Conservation (phyloP, 1,140 invertebrate species). For the Metopolophium dirhodum region DNA sequence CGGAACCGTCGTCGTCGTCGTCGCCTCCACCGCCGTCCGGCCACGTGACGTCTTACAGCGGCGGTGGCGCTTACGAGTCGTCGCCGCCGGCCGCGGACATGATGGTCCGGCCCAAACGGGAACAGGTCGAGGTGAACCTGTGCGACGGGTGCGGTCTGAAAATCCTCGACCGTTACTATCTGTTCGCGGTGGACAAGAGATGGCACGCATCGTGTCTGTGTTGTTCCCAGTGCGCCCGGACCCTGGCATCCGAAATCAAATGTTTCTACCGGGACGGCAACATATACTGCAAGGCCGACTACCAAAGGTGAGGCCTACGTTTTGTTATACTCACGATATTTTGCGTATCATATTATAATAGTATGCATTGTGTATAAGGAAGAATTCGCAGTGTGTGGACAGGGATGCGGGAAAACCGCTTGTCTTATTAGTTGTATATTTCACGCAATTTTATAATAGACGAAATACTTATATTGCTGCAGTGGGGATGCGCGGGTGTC, state of each 20-base stretch:
- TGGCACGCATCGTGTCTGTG: constrained; percentile 93
- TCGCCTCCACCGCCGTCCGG: not conserved
- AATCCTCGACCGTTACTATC: constrained; percentile 90
- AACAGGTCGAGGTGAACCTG: constrained; percentile 61
- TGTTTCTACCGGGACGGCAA: constrained; percentile 93
- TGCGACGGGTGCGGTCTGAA: constrained; percentile 85
- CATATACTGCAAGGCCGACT: constrained; percentile 97
- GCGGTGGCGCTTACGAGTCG: constrained; percentile 29
- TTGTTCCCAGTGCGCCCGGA: constrained; percentile 88
- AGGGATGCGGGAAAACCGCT: not conserved
- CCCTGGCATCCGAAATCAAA: constrained; percentile 87
- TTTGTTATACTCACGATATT: too few relatives aligned
- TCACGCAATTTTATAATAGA: not conserved
- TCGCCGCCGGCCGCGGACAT: not conserved
- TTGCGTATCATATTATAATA: too few relatives aligned
- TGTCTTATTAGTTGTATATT: not conserved
- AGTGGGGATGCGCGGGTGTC: too few relatives aligned
- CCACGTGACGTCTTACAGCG: not conserved
- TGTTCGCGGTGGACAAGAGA: constrained; percentile 83
- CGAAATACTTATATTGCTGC: not conserved
- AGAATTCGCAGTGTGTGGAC: not conserved
- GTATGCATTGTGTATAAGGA: too few relatives aligned
- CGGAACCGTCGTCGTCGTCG: constrained; percentile 18
- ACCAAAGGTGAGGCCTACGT: constrained; percentile 77
- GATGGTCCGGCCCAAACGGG: constrained; percentile 8